Evolutionary conservation across 2,888 invertebrate genomes (phyloP), one percentile per base, ranked within the genome.

Genomic region (Lamproptera curius): DNA sequence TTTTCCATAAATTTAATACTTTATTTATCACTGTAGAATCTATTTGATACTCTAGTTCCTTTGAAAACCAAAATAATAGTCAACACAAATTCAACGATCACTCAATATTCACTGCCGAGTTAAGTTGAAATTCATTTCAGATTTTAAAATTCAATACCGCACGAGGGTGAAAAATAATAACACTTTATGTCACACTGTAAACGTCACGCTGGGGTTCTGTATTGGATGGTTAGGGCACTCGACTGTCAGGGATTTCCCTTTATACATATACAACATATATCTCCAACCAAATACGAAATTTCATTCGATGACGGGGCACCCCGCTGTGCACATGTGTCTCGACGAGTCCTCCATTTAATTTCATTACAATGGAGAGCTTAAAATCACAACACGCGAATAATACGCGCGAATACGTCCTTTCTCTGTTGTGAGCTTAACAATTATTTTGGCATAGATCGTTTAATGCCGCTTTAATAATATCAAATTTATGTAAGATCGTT

Each of bases 301-400:
- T 41, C 44, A 41, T 51, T 45, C 46, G 9, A 5, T 20, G 26
- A 45, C n/a, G 50, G 48, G 70, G 62, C 63, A 55, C 76, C 78
- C 78, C 59, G 72, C 70, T 60, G 76, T 47, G 64, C 72, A 70
- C 67, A 69, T 73, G 73, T 61, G 63, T 58, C 59, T 55, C 51
- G 52, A 52, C 38, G 39, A 46, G 42, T 47, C 16, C 39, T 33
- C 49, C 41, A 39, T 51, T 46, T 47, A 46, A 48, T 51, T 49
- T 39, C 31, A 17, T 42, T 41, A 48, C 45, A 52, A 45, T 42
- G 15, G 20, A 36, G 26, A 39, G 40, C 42, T 13, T 23, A 39
- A 42, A 46, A 43, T 44, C 36, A 42, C 26, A 34, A 20, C 20
- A 31, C 37, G 26, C 15, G n/a, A 13, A 11, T 15, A 20, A 17